Evolutionary conservation across 1,140 invertebrate species (phyloP), one percentile per base, ranked within the genome.

Genomic region (Formica selysi): DNA sequence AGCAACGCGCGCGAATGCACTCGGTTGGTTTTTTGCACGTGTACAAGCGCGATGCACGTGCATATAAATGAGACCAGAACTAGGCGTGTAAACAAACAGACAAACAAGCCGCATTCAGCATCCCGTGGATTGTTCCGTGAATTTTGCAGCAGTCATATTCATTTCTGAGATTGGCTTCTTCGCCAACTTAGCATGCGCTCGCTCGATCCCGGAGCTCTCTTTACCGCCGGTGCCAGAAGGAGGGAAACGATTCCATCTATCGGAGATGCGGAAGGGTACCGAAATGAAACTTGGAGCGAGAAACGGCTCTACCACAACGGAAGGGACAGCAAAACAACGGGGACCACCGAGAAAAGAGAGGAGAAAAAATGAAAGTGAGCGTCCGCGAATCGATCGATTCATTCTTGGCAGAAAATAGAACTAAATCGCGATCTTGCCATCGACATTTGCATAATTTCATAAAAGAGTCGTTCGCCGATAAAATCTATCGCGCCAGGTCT

Each of bases 131-230:
- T 90, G 88, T 90, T 87, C 88, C 81, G 88, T 94, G 92, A 93
- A 94, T 93, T 93, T 94, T 93, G 90, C 92, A 93, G 85, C 78
- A 92, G 91, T 89, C 91, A 94, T 92, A 94, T 94, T 94, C 92
- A 93, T 93, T 94, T 92, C 91, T 90, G 91, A 93, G 93, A 94
- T 94, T 94, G 93, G 93, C 89, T 93, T 90, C 85, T 91, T 91
- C 86, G 48, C 48, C 80, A 86, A 87, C 86, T 87, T 81, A 88
- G 79, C 86, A 10, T 54, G 26, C 26, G 76, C 32, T 32, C 29
- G 44, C 76, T 61, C 67, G 71, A 61, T 87, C 84, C 85, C 61
- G 1, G 36, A 32, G 19, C 38, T 64, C 13, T 44, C 16, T 51
- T 51, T 51, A 19, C 26, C 62, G 19, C 26, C 67, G 73, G 36